phyloP scores from a whole-genome alignment of 2,113 vertebrate species.

The Xyliphius kryptos region DNA sequence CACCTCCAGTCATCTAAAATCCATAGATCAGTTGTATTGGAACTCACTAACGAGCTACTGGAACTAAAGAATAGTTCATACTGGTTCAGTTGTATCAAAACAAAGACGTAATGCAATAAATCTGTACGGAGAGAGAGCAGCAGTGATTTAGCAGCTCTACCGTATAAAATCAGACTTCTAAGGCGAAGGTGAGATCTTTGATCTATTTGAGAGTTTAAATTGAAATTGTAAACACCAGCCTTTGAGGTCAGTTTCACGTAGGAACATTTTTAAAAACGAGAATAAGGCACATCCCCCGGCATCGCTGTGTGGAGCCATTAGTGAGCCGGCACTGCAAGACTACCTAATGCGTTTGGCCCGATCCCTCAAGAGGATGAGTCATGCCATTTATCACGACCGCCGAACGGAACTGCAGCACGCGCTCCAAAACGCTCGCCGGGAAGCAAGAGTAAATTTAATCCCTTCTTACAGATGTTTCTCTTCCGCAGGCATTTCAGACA shows the following conservation, averaged over 20 bases:
- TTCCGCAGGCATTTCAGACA: slow-evolving; percentile 6
- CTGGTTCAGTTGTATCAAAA: no score
- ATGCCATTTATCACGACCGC: slow-evolving; percentile 29
- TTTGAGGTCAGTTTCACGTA: neutral
- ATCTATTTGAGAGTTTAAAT: neutral
- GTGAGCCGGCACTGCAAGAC: slow-evolving; percentile 8
- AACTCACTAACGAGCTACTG: neutral
- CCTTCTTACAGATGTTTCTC: neutral
- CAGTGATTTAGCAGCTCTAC: no score
- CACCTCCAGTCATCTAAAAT: neutral
- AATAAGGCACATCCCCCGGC: neutral
- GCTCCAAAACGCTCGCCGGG: neutral
- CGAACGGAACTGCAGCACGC: slow-evolving; percentile 11
- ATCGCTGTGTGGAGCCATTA: slow-evolving; percentile 16
- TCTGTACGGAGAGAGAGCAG: no score
- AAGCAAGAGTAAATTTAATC: neutral
- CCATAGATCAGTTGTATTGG: no score
- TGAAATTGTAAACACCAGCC: neutral
- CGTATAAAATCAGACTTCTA: no score
- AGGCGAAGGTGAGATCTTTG: no score
- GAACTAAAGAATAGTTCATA: no score
- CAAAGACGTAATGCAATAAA: no score
- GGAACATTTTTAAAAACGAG: neutral
- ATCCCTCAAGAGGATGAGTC: slow-evolving; percentile 34
- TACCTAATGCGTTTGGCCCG: slow-evolving; percentile 28